phyloP scores from a whole-genome alignment of 2,888 invertebrate genomes.

The Auanema freiburgensis region DNA sequence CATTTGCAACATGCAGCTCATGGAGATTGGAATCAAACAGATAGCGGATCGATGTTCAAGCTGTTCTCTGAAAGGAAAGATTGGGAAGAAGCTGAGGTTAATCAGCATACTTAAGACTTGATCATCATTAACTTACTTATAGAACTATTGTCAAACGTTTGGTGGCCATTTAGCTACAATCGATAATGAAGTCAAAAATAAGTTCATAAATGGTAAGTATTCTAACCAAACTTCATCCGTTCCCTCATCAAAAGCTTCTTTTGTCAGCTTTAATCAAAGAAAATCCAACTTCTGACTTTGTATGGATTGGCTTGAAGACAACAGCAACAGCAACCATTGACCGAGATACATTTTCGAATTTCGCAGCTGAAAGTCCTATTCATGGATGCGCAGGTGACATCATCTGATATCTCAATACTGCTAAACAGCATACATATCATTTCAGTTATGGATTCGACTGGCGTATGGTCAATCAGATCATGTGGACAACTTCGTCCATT shows the following conservation, averaged over 20 bases:
- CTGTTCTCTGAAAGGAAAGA: slow-evolving; percentile 42
- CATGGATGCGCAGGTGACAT: slow-evolving; percentile 36
- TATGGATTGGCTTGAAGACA: slow-evolving; percentile 53
- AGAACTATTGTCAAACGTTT: slow-evolving; percentile 36
- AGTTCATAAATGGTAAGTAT: slow-evolving; percentile 35
- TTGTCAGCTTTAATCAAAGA: slow-evolving; percentile 27
- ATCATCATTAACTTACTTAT: neutral
- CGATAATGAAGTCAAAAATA: slow-evolving; percentile 44
- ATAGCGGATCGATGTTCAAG: slow-evolving; percentile 42
- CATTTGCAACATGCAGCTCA: slow-evolving; percentile 29
- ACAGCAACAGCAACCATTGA: slow-evolving; percentile 29
- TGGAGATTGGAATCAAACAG: slow-evolving; percentile 43
- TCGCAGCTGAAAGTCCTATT: slow-evolving; percentile 36
- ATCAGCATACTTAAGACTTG: neutral
- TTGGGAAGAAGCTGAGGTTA: slow-evolving; percentile 47
- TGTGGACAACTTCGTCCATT: slow-evolving; percentile 45
- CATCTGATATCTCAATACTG: neutral
- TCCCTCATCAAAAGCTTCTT: neutral
- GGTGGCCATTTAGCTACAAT: slow-evolving; percentile 43
- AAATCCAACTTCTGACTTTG: slow-evolving; percentile 32
- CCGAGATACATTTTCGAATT: slow-evolving; percentile 34
- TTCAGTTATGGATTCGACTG: slow-evolving; percentile 33
- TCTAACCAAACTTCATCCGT: too few relatives aligned
- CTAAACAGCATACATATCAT: neutral
- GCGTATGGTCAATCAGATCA: slow-evolving; percentile 41